These are phyloP conservation scores for Phallusia fumigata DNA, from an alignment of 23 tunicate genomes.

Conservation along the genomic window DNA sequence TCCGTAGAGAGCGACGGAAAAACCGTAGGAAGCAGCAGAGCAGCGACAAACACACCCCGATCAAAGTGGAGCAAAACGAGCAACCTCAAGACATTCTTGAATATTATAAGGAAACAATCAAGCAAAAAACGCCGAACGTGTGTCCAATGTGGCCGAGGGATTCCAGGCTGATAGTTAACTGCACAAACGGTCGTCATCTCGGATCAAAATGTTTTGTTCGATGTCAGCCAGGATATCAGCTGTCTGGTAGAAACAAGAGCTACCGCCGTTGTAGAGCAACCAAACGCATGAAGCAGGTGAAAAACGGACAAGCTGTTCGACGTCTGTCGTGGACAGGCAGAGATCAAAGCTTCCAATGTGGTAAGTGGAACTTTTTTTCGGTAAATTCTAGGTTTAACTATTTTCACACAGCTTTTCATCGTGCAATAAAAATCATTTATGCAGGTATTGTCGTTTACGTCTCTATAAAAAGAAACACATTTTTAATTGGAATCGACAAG, in stretches of 20 bases:
- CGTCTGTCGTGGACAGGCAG: slow-evolving; percentile 43
- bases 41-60: neutral
- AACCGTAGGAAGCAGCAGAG: neutral
- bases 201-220: slow-evolving; percentile 38
- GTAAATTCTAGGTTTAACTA: too few species aligned
- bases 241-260: slow-evolving; percentile 4
- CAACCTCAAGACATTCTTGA: neutral
- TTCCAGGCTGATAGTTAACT: slow-evolving; percentile 42
- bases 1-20: neutral
- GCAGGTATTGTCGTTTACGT: too few species aligned
- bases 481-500: too few species aligned
- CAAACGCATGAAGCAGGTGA: slow-evolving; percentile 6
- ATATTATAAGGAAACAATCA: neutral
- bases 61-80: neutral
- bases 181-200: slow-evolving; percentile 43
- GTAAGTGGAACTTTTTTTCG: slow-evolving; percentile 25
- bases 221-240: slow-evolving; percentile 48
- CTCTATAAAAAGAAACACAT: too few species aligned
- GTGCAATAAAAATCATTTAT: too few species aligned
- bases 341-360: slow-evolving; percentile 42
- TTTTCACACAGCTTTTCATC: too few species aligned
- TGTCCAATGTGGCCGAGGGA: slow-evolving; percentile 60
- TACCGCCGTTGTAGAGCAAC: slow-evolving; percentile 32
- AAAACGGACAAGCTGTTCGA: neutral
- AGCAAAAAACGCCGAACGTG: neutral